A percentile compares a stretch with the other conserved stretches of the same genome.
Conservation (phyloP, 1,140 invertebrate species). For the Tetramorium alpestre region DNA sequence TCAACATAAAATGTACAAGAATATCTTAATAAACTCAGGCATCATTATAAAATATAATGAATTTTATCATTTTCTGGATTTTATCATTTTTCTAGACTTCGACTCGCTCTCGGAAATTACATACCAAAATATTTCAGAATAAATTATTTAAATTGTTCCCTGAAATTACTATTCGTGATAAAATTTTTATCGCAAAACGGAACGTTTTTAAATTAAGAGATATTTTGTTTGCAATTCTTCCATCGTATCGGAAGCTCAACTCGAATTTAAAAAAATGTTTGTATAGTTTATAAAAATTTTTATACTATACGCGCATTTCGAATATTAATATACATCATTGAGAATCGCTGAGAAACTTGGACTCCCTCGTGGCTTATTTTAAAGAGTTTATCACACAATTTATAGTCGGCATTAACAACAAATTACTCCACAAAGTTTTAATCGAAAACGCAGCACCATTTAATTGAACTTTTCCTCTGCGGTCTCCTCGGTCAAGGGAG, state of each 20-base stretch:
- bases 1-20: too few species aligned
- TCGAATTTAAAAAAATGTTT: background rate
- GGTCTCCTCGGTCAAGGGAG: background rate
- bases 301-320: background rate
- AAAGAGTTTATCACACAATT: slow-evolving; percentile 37
- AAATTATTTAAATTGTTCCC: background rate
- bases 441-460: slow-evolving; percentile 50
- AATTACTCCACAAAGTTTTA: slow-evolving; percentile 55
- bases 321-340: background rate
- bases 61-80: too few species aligned
- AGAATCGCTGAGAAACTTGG: background rate
- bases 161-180: background rate
- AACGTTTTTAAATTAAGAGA: background rate
- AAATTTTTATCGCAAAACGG: background rate
- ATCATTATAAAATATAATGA: too few species aligned
- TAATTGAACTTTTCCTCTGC: slow-evolving; percentile 56
- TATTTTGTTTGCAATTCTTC: background rate
- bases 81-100: too few species aligned
- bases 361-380: background rate
- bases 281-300: background rate
- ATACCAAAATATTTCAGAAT: background rate
- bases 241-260: background rate
- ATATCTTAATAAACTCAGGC: too few species aligned
- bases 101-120: background rate
- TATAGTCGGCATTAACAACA: slow-evolving; percentile 51